Conservation (phyloP, 2,797 vertebrate genomes). For the Kryptolebias ocellatus region DNA sequence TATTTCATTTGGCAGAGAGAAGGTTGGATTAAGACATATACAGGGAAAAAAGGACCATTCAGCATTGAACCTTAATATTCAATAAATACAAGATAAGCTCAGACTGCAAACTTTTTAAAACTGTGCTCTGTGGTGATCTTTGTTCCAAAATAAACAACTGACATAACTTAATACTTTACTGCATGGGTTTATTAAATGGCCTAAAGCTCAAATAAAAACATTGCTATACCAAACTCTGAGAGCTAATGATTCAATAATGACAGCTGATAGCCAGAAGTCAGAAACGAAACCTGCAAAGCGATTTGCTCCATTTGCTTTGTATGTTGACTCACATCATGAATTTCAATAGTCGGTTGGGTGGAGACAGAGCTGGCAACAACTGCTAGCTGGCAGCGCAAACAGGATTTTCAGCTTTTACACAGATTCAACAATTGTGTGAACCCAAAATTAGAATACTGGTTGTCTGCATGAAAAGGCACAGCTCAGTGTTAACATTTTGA, state of each 20-base stretch:
- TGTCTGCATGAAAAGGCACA: not conserved
- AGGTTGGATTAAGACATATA: conserved; percentile 16
- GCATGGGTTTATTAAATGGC: not conserved
- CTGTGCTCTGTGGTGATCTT: not conserved
- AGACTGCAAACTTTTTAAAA: too few relatives aligned
- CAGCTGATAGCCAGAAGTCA: not conserved
- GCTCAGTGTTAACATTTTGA: too few relatives aligned
- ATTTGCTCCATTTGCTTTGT: not conserved
- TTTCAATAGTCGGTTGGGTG: not conserved
- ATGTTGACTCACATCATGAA: not conserved
- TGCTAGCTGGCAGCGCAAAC: not conserved
- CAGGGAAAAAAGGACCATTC: not conserved
- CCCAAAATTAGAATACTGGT: not conserved
- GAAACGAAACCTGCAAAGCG: not conserved
- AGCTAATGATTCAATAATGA: not conserved
- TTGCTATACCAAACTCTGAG: not conserved
- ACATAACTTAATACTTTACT: not conserved
- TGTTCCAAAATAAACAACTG: not conserved
- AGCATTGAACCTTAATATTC: not conserved
- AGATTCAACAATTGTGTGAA: not conserved
- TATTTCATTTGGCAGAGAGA: conserved; percentile 24
- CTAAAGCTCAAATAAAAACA: not conserved
- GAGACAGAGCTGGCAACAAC: not conserved
- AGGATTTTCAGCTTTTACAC: not conserved
- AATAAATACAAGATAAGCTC: not conserved